Evolutionary conservation across 2,797 vertebrate genomes (phyloP), one percentile per base, ranked within the genome.

Genomic region (Sebastes steindachneri): DNA sequence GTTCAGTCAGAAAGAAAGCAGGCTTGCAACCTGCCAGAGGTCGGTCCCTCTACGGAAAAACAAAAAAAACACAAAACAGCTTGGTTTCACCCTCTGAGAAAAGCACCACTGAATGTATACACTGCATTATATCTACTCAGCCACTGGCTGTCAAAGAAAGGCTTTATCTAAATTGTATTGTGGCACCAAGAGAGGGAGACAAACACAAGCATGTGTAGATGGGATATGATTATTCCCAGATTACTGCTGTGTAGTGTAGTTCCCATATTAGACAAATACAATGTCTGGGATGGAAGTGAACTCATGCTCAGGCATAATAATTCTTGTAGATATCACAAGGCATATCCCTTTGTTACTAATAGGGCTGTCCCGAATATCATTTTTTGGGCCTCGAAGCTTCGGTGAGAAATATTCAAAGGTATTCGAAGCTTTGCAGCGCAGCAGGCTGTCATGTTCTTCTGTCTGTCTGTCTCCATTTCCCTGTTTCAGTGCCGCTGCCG

Each of bases 181-280:
- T 54, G 48, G 59, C 28, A 75, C 80, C 85, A 78, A 89, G 68
- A 90, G 73, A 83, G 63, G 80, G 76, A 88, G 88, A 85, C 79
- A 88, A 86, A 91, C 37, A 82, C 75, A 80, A 80, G 58, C 26
- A 35, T 69, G 33, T 78, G 26, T 54, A 29, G 45, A 17, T 33
- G 12, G 57, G 59, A 68, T 48, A 54, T 2, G 0, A 45, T 69
- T 25, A 77, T 66, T 73, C 33, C 15, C 23, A 65, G 45, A 69
- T 70, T 60, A 74, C 10, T 54, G 25, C 23, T 29, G 54, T 41
- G 15, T 17, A 25, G 17, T 65, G 7, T 17, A 64, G 7, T 19
- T 77, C 12, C 17, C 29, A 73, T 35, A 84, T 62, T 67, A 70
- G 26, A 41, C 7, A 41, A 19, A 82, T 51, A 25, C 6, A 57